Conservation (phyloP, 1,140 invertebrate genomes). For the Leptinotarsa lineolata region DNA sequence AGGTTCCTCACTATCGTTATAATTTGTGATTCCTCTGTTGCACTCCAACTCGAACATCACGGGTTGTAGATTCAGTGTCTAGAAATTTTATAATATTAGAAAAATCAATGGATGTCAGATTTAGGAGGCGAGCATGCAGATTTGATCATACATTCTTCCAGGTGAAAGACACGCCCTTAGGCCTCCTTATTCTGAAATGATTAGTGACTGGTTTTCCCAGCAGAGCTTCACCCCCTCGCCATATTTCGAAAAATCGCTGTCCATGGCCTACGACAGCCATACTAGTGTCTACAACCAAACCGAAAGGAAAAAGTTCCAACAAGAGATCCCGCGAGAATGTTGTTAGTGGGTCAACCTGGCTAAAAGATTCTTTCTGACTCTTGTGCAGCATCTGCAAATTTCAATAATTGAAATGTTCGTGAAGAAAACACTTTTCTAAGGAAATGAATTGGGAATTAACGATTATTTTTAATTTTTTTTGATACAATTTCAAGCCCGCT, state of each 20-base stretch:
- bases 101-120: background rate
- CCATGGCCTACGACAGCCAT: slow-evolving; percentile 71
- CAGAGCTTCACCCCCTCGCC: slow-evolving; percentile 66
- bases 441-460: background rate
- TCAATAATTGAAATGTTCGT: background rate
- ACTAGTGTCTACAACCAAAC: slow-evolving; percentile 65
- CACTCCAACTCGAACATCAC: slow-evolving; percentile 53
- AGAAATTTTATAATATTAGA: too few species aligned
- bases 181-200: slow-evolving; percentile 72
- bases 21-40: slow-evolving; percentile 37
- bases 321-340: slow-evolving; percentile 69
- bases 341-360: slow-evolving; percentile 32
- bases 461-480: background rate
- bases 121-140: background rate
- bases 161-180: slow-evolving; percentile 73
- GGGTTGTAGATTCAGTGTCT: slow-evolving; percentile 46
- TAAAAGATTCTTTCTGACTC: slow-evolving; percentile 31
- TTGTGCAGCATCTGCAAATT: slow-evolving; percentile 44
- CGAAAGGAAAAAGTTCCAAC: slow-evolving; percentile 78
- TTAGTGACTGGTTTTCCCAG: slow-evolving; percentile 68
- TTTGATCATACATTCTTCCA: slow-evolving; percentile 67
- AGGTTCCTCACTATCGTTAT: slow-evolving; percentile 22
- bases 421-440: too few species aligned
- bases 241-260: slow-evolving; percentile 72
- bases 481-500: background rate